Base-by-base conservation (phyloP, 2,797 vertebrate genomes). In the Rhabdomys pumilio region DNA sequence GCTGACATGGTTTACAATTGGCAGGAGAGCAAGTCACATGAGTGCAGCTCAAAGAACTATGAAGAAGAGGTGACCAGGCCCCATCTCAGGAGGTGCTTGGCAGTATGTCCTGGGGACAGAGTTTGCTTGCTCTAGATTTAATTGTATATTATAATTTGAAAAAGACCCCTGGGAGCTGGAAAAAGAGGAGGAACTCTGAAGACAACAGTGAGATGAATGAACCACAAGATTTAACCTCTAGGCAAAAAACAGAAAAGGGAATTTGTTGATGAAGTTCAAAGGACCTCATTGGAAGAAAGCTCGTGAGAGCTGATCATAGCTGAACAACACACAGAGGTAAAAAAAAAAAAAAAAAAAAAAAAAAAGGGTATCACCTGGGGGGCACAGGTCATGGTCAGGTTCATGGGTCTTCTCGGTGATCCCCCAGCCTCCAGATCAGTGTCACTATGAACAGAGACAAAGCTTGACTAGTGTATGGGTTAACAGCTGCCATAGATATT, bases 1-100 rank as follows among this genome's bases (percentile, higher is more conserved):
- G 61, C 75, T 87, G 41, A 91, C 24, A 59, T 91, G 89, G 82
- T 85, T 97, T 65, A 59, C 63, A 81, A 84, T 11, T 95, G 88
- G 85, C 93, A 93, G 69, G 59, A 93, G 6, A 95, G 47, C 11
- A 44, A 92, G 57, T 94, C 90, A 84, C 41, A 19, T n/a, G 93
- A 38, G 17, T 50, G 38, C 67, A 86, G 76, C 29, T 24, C 50
- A 85, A 89, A 93, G 90, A 77, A 81, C 47, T 12, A 11, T 53
- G 50, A 97, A 81, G 90, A 86, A 82, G 89, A 93, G 95, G 90
- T 65, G 92, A 80, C 50, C 75, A 38, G 9, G 41, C 81, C 73
- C 63, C 91, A n/a, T 44, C 89, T 81, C 73, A 95, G 77, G 81
- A 83, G 8, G 31, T 41, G 3, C 57, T 89, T 47, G 89, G 50